Evolutionary conservation across 2,888 invertebrate species (phyloP).

Genomic region (Cylloceria caligata): DNA sequence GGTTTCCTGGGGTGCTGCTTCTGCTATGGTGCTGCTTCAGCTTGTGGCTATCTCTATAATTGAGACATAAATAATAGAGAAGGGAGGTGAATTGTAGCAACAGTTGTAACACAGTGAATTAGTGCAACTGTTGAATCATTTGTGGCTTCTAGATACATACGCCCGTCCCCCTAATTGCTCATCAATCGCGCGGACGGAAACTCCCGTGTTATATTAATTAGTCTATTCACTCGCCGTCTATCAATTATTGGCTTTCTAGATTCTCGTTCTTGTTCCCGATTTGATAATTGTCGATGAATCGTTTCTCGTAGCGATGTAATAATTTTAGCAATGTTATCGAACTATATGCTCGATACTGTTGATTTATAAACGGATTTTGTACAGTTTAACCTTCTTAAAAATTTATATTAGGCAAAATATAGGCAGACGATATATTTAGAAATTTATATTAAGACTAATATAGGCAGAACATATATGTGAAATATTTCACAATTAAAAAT

Average conservation of each 20-base stretch:
- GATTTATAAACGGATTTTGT: too few species aligned
- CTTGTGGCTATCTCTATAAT: conserved; percentile 56
- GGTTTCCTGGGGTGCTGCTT: conserved; percentile 40
- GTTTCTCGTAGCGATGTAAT: neutral
- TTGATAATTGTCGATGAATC: neutral
- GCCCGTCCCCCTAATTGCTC: conserved; percentile 45
- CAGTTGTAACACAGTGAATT: conserved; percentile 62
- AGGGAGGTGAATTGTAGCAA: conserved; percentile 27
- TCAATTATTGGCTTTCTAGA: conserved; percentile 22
- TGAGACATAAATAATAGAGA: conserved; percentile 66
- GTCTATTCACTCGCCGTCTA: conserved; percentile 11
- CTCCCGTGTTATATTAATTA: conserved; percentile 32
- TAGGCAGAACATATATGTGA: too few species aligned
- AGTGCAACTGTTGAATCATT: conserved; percentile 61
- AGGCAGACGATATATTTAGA: too few species aligned
- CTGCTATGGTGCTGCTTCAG: neutral
- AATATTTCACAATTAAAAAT: too few species aligned
- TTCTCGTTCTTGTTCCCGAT: neutral
- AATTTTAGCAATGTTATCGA: neutral
- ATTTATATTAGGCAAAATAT: too few species aligned
- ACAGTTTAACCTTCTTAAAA: too few species aligned
- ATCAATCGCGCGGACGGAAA: conserved; percentile 32
- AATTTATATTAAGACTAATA: too few species aligned
- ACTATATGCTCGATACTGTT: neutral
- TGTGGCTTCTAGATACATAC: conserved; percentile 9